Evolutionary conservation across 2,888 invertebrate species (phyloP).

Genomic region (Pardosa pseudoannulata): DNA sequence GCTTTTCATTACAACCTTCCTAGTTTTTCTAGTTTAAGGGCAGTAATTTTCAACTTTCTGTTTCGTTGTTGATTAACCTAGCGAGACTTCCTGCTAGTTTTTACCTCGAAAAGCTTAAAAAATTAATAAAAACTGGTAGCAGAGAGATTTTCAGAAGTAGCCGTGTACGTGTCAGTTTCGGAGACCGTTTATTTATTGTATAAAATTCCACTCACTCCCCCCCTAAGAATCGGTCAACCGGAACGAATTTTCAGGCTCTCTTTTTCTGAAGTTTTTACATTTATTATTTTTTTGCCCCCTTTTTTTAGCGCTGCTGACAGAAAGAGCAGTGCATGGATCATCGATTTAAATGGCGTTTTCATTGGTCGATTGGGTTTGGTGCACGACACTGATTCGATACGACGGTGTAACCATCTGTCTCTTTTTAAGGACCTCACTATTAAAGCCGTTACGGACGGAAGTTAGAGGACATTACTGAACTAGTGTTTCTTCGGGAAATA

Average conservation of each 20-base stretch:
- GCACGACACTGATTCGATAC: background rate
- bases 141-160: background rate
- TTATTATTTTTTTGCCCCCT: background rate
- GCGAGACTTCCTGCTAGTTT: slow-evolving; percentile 25
- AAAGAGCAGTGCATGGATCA: slow-evolving; percentile 26
- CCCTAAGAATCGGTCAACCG: slow-evolving; percentile 18
- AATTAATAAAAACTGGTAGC: background rate
- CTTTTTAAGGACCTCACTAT: too few relatives aligned
- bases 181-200: slow-evolving; percentile 29
- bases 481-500: too few relatives aligned
- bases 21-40: background rate
- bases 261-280: background rate
- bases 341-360: slow-evolving; percentile 32
- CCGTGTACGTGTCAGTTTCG: slow-evolving; percentile 8
- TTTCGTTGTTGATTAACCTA: slow-evolving; percentile 7
- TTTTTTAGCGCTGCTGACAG: background rate
- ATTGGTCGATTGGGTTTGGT: background rate
- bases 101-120: background rate
- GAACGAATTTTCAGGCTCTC: slow-evolving; percentile 27
- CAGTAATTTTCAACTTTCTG: slow-evolving; percentile 1
- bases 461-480: too few relatives aligned
- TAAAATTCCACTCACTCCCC: slow-evolving; percentile 7
- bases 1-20: slow-evolving; percentile 21
- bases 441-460: too few relatives aligned
- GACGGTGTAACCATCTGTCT: slow-evolving; percentile 19